Evolutionary conservation across 2,888 invertebrate genomes (phyloP).

Genomic region (Morpho deidamia): DNA sequence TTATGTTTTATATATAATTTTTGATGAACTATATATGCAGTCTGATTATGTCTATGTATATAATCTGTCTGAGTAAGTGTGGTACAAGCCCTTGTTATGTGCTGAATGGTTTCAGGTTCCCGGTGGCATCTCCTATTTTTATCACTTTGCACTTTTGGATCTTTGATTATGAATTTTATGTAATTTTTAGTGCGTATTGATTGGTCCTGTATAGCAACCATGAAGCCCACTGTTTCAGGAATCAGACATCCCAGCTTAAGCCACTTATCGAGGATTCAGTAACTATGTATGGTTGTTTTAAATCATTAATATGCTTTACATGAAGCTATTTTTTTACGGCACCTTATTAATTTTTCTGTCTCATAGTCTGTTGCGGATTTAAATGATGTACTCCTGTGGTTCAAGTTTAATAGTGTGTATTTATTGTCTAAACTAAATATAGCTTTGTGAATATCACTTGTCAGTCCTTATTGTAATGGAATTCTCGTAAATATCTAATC

Average conservation of each 20-base stretch:
- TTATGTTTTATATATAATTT: too few relatives aligned
- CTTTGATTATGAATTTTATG: conserved; percentile 16
- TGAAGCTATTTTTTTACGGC: conserved; percentile 5
- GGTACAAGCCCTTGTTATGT: conserved; percentile 18
- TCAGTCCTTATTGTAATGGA: conserved; percentile 2
- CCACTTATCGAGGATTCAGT: conserved; percentile 4
- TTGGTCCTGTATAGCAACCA: conserved; percentile 35
- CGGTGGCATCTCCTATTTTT: conserved; percentile 16
- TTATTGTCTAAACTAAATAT: conserved; percentile 2
- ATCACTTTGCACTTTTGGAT: conserved; percentile 9
- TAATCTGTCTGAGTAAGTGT: conserved; percentile 18
- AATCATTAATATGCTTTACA: conserved; percentile 8
- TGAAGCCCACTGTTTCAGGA: conserved; percentile 25
- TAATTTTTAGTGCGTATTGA: conserved; percentile 30
- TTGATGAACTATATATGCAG: too few relatives aligned
- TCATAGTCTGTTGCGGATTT: background rate
- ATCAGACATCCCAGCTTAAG: conserved; percentile 17
- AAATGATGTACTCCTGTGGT: background rate
- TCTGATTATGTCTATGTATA: too few relatives aligned
- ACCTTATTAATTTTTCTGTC: background rate
- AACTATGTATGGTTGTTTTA: conserved; percentile 2
- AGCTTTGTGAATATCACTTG: conserved; percentile 6
- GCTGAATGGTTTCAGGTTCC: conserved; percentile 17
- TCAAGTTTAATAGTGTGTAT: conserved; percentile 8
- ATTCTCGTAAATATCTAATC: background rate